phyloP scores from a whole-genome alignment of 2,797 vertebrate genomes.

The Karalla daura region DNA sequence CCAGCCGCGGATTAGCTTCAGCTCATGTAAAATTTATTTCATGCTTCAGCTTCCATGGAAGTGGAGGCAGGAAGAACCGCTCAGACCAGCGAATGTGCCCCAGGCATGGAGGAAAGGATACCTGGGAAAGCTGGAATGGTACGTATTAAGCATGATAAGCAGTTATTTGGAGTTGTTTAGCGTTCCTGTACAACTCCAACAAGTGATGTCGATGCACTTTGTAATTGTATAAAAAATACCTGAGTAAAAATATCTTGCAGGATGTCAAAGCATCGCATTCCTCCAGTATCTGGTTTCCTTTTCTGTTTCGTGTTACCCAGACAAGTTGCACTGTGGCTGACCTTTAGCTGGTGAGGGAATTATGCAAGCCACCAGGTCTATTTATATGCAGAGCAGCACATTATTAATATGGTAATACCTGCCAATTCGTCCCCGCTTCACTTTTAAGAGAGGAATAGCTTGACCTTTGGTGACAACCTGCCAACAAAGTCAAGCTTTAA shows the following conservation, averaged over 20 bases:
- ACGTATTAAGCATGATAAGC: slow-evolving; percentile 29
- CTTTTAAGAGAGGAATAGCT: slow-evolving; percentile 64
- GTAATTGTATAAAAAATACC: slow-evolving; percentile 7
- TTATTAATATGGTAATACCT: slow-evolving; percentile 81
- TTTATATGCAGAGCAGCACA: slow-evolving; percentile 74
- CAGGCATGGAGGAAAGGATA: slow-evolving; percentile 62
- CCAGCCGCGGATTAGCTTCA: slow-evolving; percentile 67
- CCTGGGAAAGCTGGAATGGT: slow-evolving; percentile 24
- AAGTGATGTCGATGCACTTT: neutral
- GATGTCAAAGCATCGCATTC: slow-evolving; percentile 9
- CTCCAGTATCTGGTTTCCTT: slow-evolving; percentile 54
- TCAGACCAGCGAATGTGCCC: slow-evolving; percentile 53
- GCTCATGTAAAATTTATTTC: slow-evolving; percentile 79
- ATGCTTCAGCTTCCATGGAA: slow-evolving; percentile 70
- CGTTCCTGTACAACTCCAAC: neutral
- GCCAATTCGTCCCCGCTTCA: slow-evolving; percentile 49
- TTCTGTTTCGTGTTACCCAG: slow-evolving; percentile 55
- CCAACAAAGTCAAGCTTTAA: slow-evolving; percentile 59
- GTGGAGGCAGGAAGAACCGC: slow-evolving; percentile 57
- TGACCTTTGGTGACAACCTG: slow-evolving; percentile 70
- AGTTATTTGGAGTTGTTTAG: slow-evolving; percentile 29
- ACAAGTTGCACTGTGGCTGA: slow-evolving; percentile 67
- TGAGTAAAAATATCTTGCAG: neutral
- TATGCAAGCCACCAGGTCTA: slow-evolving; percentile 61
- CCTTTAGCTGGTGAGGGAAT: slow-evolving; percentile 78